A percentile compares a stretch with the other conserved stretches of the same genome.
These are phyloP conservation scores for Semicossyphus pulcher DNA, from an alignment of 2,113 vertebrate species.

Conservation along the genomic window DNA sequence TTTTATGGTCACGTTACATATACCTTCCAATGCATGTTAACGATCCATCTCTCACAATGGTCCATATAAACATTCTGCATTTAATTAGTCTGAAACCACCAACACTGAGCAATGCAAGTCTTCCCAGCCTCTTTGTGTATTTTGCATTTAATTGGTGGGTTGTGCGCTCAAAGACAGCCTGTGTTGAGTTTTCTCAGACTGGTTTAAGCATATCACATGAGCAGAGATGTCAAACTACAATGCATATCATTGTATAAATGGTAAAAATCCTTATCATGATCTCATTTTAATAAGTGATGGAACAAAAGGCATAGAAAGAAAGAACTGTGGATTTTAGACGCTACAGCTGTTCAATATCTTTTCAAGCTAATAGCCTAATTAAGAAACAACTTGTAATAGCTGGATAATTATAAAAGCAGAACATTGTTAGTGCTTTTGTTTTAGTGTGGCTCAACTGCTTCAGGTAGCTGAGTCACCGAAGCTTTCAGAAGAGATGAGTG, in stretches of 20 bases:
- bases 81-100: too few species aligned
- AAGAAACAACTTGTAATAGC: slow-evolving; percentile 50
- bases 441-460: background rate
- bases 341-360: slow-evolving; percentile 48
- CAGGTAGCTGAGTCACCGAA: background rate
- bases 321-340: slow-evolving; percentile 13
- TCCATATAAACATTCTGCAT: too few species aligned
- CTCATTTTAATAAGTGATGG: slow-evolving; percentile 30
- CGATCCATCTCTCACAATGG: too few species aligned
- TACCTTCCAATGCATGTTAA: too few species aligned
- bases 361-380: slow-evolving; percentile 51
- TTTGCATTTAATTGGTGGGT: too few species aligned
- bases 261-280: slow-evolving; percentile 37
- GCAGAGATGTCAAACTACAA: background rate
- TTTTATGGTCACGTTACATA: too few species aligned
- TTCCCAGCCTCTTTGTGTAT: too few species aligned
- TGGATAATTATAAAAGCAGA: slow-evolving; percentile 14
- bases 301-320: slow-evolving; percentile 17
- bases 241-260: background rate
- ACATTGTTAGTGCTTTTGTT: background rate
- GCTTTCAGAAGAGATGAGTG: background rate
- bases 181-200: too few species aligned
- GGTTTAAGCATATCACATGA: too few species aligned
- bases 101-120: too few species aligned
- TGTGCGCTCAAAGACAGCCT: too few species aligned